Evolutionary conservation across 35 echinoderm and acorn worm species (phyloP).

Genomic region (Chiridota heheva): DNA sequence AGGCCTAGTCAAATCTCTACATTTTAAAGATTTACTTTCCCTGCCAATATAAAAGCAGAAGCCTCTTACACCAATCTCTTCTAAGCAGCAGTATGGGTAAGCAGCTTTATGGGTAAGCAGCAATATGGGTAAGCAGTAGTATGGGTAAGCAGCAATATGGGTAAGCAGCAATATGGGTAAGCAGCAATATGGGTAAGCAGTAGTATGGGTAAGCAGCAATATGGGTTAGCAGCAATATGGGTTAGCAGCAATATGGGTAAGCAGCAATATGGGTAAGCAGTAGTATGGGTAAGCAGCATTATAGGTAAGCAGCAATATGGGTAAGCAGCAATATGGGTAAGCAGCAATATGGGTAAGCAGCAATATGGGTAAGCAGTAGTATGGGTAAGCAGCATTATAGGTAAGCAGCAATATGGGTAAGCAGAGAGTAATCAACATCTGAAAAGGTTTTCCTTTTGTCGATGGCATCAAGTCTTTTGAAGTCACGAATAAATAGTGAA

Average conservation of each 20-base stretch:
- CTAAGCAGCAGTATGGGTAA: background rate
- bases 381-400: background rate
- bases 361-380: background rate
- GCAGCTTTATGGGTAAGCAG: background rate
- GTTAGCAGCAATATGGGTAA: background rate
- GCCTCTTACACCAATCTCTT: slow-evolving; percentile 3
- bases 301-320: background rate
- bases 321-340: background rate
- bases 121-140: background rate
- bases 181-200: background rate
- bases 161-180: background rate
- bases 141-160: background rate
- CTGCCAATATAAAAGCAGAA: background rate
- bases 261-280: background rate
- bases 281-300: background rate
- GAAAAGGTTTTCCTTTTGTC: slow-evolving; percentile 24
- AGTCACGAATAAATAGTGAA: slow-evolving; percentile 24
- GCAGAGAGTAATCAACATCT: slow-evolving; percentile 1
- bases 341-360: background rate
- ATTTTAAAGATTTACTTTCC: slow-evolving; percentile 11
- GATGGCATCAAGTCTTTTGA: slow-evolving; percentile 28
- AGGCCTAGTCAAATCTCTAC: slow-evolving; percentile 1
- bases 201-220: background rate
- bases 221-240: background rate
- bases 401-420: background rate